Conservation (phyloP, 2,888 invertebrate genomes). For the Aphodius granarius region DNA sequence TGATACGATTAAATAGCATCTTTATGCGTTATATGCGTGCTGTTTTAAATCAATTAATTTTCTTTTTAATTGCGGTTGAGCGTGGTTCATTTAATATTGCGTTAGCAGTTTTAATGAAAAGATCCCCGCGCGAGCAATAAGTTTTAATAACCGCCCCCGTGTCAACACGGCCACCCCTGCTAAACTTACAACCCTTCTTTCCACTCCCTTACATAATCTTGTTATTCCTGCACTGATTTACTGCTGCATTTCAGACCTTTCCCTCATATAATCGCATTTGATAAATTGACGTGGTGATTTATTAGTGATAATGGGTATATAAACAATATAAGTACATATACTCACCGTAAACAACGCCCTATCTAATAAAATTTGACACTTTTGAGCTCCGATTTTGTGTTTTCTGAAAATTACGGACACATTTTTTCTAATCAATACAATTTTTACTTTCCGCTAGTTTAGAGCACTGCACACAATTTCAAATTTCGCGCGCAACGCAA, state of each 20-base stretch:
- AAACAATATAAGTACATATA: too few species aligned
- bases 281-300: not conserved
- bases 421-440: too few species aligned
- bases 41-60: slow-evolving; percentile 38
- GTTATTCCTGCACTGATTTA: not conserved
- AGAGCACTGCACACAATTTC: too few species aligned
- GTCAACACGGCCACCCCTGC: slow-evolving; percentile 30
- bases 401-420: too few species aligned
- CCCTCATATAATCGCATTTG: slow-evolving; percentile 3
- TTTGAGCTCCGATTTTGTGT: too few species aligned
- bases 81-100: slow-evolving; percentile 36
- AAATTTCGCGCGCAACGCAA: too few species aligned
- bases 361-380: too few species aligned
- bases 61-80: slow-evolving; percentile 41
- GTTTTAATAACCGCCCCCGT: slow-evolving; percentile 39
- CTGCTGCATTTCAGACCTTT: not conserved
- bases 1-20: too few species aligned
- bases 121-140: slow-evolving; percentile 37
- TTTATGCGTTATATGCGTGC: too few species aligned
- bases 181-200: slow-evolving; percentile 26
- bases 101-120: slow-evolving; percentile 38
- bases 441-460: too few species aligned
- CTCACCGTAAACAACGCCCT: too few species aligned
- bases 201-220: not conserved
- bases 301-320: not conserved